Evolutionary conservation across 2,113 vertebrate species (phyloP).

Genomic region (Triplophysa rosa): DNA sequence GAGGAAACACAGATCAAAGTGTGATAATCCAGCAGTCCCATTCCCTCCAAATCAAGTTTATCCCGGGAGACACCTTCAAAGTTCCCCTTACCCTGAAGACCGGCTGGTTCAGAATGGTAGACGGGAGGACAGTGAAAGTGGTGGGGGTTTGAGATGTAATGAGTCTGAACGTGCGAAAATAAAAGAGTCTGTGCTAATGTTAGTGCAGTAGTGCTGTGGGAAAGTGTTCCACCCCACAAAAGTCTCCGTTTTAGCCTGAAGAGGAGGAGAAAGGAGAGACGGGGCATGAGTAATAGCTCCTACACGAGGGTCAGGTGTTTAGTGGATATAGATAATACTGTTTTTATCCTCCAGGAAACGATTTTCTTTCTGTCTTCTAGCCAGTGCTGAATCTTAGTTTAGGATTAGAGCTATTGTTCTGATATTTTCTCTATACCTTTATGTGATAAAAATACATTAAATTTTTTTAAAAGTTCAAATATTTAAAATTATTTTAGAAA

Average conservation of each 20-base stretch:
- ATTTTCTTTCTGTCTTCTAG: background rate
- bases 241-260: conserved; percentile 7
- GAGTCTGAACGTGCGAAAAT: conserved; percentile 29
- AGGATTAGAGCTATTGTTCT: background rate
- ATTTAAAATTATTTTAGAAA: too few species aligned
- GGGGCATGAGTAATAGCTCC: conserved; percentile 17
- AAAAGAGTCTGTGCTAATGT: conserved; percentile 26
- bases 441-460: background rate
- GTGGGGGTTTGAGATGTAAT: conserved; percentile 33
- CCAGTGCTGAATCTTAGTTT: background rate
- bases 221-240: conserved; percentile 23
- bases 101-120: conserved; percentile 1
- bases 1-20: conserved; percentile 49
- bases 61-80: conserved; percentile 46
- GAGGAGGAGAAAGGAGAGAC: conserved; percentile 5
- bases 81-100: conserved; percentile 39
- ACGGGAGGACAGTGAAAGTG: background rate
- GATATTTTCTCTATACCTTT: background rate
- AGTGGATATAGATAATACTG: conserved; percentile 21
- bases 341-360: conserved; percentile 26
- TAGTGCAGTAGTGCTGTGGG: background rate
- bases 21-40: conserved; percentile 42
- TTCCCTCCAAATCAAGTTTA: conserved; percentile 22
- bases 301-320: conserved; percentile 23
- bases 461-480: too few species aligned